Evolutionary conservation across 2,888 invertebrate genomes (phyloP).

Genomic region (Arctia plantaginis): DNA sequence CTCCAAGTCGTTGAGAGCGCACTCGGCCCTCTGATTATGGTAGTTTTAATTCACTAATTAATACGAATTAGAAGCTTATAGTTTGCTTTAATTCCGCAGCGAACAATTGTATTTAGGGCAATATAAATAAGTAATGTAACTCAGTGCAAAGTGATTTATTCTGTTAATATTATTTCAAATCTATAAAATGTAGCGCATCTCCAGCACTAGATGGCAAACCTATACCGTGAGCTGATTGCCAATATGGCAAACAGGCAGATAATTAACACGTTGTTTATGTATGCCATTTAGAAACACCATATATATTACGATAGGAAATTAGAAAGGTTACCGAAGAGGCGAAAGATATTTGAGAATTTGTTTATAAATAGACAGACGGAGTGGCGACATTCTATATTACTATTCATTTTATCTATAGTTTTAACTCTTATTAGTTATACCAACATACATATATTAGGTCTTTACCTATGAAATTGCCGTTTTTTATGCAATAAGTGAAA

Average conservation of each 20-base stretch:
- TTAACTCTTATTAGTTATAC: background rate
- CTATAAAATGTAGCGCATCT: background rate
- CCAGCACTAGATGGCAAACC: background rate
- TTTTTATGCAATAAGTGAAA: too few species aligned
- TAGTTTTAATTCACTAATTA: too few species aligned
- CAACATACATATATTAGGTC: too few species aligned
- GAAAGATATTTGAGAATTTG: background rate
- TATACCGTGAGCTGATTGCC: constrained; percentile 13
- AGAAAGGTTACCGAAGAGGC: constrained; percentile 13
- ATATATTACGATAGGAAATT: constrained; percentile 8
- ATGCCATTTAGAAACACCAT: constrained; percentile 17
- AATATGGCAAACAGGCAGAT: constrained; percentile 19
- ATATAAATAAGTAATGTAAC: too few species aligned
- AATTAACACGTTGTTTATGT: constrained; percentile 21
- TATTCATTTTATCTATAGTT: background rate
- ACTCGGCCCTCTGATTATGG: too few species aligned
- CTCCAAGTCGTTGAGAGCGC: too few species aligned
- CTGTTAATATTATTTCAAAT: background rate
- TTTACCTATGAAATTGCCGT: too few species aligned
- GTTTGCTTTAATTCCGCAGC: too few species aligned
- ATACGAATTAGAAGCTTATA: too few species aligned
- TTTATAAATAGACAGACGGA: background rate
- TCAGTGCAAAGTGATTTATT: too few species aligned
- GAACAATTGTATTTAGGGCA: too few species aligned
- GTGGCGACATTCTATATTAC: background rate